These are phyloP conservation scores for Diorhabda carinulata DNA, from an alignment of 1,140 invertebrate genomes.

Conservation along the genomic window DNA sequence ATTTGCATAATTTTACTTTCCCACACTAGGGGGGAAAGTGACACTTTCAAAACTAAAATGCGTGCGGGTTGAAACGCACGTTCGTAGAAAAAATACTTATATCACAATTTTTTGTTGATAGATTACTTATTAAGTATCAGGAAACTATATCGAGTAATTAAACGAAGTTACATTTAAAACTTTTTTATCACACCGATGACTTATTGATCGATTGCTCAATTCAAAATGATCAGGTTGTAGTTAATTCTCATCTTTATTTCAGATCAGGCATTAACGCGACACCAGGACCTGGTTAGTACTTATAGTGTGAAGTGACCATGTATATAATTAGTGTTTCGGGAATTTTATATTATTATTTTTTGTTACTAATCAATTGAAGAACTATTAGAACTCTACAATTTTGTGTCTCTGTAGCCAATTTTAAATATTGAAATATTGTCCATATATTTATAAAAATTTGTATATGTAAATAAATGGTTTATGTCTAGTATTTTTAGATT, in stretches of 20 bases:
- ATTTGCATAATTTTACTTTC: no score
- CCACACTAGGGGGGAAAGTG: no score
- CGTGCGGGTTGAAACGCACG: no score
- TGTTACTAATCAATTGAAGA: not conserved
- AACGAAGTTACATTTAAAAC: not conserved
- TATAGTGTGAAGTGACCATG: conserved; percentile 19
- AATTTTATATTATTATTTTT: not conserved
- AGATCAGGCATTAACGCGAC: conserved; percentile 4
- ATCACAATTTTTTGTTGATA: no score
- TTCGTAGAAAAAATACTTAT: no score
- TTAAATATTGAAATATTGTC: not conserved
- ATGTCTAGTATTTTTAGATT: not conserved
- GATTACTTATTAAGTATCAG: no score
- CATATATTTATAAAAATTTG: conserved; percentile 1
- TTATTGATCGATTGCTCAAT: no score
- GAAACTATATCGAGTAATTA: not conserved
- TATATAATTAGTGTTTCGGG: conserved; percentile 12
- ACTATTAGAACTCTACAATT: no score
- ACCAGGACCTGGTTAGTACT: conserved; percentile 14
- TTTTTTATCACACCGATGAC: not conserved
- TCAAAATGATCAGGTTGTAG: no score
- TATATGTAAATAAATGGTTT: not conserved
- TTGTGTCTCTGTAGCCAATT: no score
- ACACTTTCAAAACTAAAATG: no score
- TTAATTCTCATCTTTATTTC: not conserved